A percentile compares a stretch with the other conserved stretches of the same genome.
These are phyloP conservation scores for Siphonodentalium dalli DNA, from an alignment of 2,888 invertebrate genomes.

Conservation along the genomic window DNA sequence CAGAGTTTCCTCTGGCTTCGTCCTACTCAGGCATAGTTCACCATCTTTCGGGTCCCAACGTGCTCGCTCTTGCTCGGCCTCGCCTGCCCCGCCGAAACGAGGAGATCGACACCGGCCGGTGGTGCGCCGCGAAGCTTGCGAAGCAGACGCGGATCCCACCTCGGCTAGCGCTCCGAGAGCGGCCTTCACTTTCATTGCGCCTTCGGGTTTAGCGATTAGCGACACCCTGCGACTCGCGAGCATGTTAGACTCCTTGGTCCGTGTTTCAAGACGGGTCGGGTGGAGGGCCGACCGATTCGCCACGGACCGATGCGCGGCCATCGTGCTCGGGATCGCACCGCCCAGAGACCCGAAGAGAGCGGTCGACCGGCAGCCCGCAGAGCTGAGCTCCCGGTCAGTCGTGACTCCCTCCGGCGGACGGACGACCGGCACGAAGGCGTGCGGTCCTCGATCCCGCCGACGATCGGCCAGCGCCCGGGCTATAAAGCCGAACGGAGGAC, in stretches of 20 bases:
- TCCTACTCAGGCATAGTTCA: slow-evolving; percentile 78
- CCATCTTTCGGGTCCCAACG: slow-evolving; percentile 78
- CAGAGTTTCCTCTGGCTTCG: slow-evolving; percentile 76
- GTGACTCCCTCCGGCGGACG: too few species aligned
- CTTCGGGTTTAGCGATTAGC: slow-evolving; percentile 72
- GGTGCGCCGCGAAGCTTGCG: slow-evolving; percentile 65
- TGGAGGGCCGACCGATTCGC: slow-evolving; percentile 36
- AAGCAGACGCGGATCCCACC: slow-evolving; percentile 22
- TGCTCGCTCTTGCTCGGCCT: slow-evolving; percentile 72
- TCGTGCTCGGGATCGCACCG: slow-evolving; percentile 9
- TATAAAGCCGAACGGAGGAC: too few species aligned
- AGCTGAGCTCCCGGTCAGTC: too few species aligned
- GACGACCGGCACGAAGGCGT: too few species aligned
- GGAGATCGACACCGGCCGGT: slow-evolving; percentile 50
- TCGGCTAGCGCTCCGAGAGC: slow-evolving; percentile 59
- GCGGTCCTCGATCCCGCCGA: too few species aligned
- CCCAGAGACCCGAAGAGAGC: too few species aligned
- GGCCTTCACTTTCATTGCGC: slow-evolving; percentile 75
- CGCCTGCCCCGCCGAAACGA: slow-evolving; percentile 33
- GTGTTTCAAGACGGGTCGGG: slow-evolving; percentile 80
- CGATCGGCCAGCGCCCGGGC: too few species aligned
- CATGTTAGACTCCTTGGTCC: slow-evolving; percentile 79
- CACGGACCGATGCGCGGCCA: slow-evolving; percentile 26
- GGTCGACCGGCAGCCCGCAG: too few species aligned
- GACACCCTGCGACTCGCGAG: slow-evolving; percentile 74